Evolutionary conservation across 2,797 vertebrate species (phyloP).

Genomic region (Neopelma chrysocephalum): DNA sequence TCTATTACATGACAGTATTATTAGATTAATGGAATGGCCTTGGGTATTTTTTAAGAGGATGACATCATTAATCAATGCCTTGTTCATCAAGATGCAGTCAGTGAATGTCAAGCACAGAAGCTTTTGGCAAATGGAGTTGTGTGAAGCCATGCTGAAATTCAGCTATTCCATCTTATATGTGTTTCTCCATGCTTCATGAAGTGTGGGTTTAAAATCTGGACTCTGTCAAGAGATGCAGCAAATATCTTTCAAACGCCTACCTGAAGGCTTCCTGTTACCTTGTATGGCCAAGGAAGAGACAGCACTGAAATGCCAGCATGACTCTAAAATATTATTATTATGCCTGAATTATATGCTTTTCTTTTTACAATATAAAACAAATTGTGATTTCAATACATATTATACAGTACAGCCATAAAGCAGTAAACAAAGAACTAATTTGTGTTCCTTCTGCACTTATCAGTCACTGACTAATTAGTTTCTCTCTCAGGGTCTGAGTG

Average conservation of each 20-base stretch:
- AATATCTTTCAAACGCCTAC: background rate
- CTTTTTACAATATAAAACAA: constrained; percentile 58
- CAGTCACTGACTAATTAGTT: constrained; percentile 87
- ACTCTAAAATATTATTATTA: constrained; percentile 55
- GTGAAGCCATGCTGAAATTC: background rate
- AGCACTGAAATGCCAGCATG: background rate
- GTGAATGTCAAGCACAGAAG: background rate
- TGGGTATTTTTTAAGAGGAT: background rate
- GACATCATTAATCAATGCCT: background rate
- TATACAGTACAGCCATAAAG: constrained; percentile 77
- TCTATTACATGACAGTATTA: background rate
- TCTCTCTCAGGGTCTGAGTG: constrained; percentile 76
- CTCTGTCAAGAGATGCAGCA: background rate
- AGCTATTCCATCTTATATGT: background rate
- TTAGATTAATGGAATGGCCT: background rate
- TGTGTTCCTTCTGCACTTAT: constrained; percentile 80
- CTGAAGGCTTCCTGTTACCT: background rate
- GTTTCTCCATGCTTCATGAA: background rate
- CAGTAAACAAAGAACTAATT: constrained; percentile 85
- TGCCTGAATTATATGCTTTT: constrained; percentile 59
- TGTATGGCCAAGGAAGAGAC: background rate
- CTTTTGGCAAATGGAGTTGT: background rate
- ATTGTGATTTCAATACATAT: constrained; percentile 86
- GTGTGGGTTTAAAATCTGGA: background rate
- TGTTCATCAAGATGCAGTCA: background rate